These are phyloP conservation scores for Pseudoatta argentina DNA, from an alignment of 1,140 invertebrate genomes.

Conservation along the genomic window DNA sequence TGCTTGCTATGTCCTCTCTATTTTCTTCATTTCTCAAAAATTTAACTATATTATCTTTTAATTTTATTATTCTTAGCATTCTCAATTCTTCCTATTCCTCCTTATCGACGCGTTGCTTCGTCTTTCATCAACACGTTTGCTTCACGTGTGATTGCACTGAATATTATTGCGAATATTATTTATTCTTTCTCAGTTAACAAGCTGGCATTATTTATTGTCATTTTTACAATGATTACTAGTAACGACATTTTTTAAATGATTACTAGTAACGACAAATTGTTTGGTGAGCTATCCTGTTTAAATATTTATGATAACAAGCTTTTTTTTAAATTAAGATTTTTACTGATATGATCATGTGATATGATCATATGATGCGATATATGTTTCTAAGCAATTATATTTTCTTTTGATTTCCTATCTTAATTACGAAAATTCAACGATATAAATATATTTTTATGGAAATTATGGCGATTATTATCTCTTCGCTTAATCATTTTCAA, in stretches of 20 bases:
- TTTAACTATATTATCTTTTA: slow-evolving; percentile 25
- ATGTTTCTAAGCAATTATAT: not conserved
- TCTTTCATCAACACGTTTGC: slow-evolving; percentile 14
- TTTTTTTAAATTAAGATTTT: not conserved
- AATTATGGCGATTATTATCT: not conserved
- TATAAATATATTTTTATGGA: not conserved
- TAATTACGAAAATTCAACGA: not conserved
- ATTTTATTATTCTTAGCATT: not conserved
- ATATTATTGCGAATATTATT: not conserved
- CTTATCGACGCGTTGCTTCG: slow-evolving; percentile 6
- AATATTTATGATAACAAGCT: not conserved
- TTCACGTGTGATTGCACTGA: not conserved
- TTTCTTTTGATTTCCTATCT: not conserved
- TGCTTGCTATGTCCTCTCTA: not conserved
- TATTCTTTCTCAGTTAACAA: not conserved
- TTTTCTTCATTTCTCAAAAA: slow-evolving; percentile 21
- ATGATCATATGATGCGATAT: not conserved
- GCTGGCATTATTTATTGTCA: too few relatives aligned
- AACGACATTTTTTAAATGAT: too few relatives aligned
- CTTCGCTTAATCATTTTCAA: not conserved
- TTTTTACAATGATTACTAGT: too few relatives aligned
- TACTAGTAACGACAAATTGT: too few relatives aligned
- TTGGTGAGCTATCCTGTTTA: not conserved
- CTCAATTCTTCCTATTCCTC: not conserved
- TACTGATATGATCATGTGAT: slow-evolving; percentile 4